Percentiles rank a stretch among this genome's conserved stretches.
phyloP scores from a whole-genome alignment of 2,113 vertebrate genomes.

The Tyrannus savana region DNA sequence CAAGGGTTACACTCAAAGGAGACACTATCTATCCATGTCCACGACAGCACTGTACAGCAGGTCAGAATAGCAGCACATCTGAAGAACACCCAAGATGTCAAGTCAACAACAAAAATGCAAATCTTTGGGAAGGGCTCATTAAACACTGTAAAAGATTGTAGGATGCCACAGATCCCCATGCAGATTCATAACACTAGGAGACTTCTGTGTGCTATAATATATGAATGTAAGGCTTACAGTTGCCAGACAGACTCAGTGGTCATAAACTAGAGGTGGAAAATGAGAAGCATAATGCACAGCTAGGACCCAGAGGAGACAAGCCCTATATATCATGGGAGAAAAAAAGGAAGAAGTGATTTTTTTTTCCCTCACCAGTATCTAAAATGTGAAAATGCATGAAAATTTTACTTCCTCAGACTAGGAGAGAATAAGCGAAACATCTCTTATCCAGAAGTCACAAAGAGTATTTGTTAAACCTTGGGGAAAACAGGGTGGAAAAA shows the following conservation, averaged over 20 bases:
- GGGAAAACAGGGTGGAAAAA: neutral
- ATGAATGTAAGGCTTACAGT: neutral
- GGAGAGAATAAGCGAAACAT: neutral
- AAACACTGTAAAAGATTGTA: neutral
- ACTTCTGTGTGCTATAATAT: neutral
- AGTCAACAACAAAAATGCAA: neutral
- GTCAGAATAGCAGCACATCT: neutral
- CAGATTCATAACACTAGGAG: slow-evolving; percentile 16
- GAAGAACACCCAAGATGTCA: neutral
- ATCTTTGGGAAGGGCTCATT: neutral
- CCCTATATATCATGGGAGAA: neutral
- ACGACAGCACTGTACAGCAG: neutral
- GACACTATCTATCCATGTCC: neutral
- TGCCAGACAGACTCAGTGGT: neutral
- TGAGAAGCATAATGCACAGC: neutral
- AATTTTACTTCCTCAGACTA: neutral
- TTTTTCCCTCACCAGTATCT: neutral
- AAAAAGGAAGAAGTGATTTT: neutral
- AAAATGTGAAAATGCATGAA: neutral
- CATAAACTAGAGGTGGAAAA: slow-evolving; percentile 36
- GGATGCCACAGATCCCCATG: neutral
- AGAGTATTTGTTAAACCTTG: neutral
- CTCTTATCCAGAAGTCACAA: neutral
- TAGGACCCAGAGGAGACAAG: neutral
- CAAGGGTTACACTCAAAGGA: neutral